Evolutionary conservation across 2,113 vertebrate genomes (phyloP), one percentile per base, ranked within the genome.

Genomic region (Silurus meridionalis): DNA sequence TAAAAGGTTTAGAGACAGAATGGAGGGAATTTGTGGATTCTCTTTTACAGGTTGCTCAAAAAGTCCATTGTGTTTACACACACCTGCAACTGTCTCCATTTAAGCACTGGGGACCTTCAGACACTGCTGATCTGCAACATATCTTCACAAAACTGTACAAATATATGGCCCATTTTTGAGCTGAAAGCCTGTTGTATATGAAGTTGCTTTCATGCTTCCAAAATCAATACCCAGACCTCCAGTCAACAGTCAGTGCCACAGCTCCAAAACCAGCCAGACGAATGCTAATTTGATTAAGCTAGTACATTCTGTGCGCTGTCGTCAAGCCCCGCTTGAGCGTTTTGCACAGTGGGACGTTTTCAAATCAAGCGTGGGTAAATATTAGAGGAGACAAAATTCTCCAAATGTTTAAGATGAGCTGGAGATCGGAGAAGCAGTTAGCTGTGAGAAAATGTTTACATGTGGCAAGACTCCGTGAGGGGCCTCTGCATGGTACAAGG

Each of bases 371-470:
- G 53, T 82, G 83, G 78, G 88, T 91, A 89, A 91, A 17, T 84
- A 90, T 89, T 90, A 86, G 89, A 90, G 60, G 53, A 91, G 91
- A 93, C 85, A 82, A 85, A 91, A 89, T 85, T 89, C 86, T 88
- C 86, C 87, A 91, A 89, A 52, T 78, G 28, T 86, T 75, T 82
- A 84, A 86, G 86, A 78, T 78, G 83, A 84, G 82, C 82, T 61
- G 86, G 82, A 90, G 90, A 91, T 60, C 55, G 8, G 89, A 91
- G 90, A 87, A 89, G 84, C 90, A 91, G 91, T 92, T 90, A 89
- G 90, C 87, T 87, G 86, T 83, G 79, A 91, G 81, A 90, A 92
- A 90, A 92, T 95, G 91, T 94, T 93, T 91, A 91, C 90, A 89
- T 92, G 89, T 91, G 86, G 90, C 83, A 60, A 89, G 61, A 4